Percentiles rank a stretch among this genome's conserved stretches.
Evolutionary conservation across 2,113 vertebrate genomes (phyloP).

Genomic region (Mystacornis crossleyi): DNA sequence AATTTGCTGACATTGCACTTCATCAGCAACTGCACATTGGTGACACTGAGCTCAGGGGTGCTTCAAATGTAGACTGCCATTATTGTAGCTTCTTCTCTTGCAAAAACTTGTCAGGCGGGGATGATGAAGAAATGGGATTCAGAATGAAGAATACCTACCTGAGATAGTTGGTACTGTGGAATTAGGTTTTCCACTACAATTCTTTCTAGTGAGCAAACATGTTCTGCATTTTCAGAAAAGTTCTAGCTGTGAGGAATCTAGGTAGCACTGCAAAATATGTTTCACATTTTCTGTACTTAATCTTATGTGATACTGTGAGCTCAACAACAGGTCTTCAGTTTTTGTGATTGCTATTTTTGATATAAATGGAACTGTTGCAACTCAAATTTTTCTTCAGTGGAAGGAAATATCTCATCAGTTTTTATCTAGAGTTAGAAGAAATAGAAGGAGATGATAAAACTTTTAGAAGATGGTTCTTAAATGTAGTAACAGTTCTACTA

Average conservation of each 20-base stretch:
- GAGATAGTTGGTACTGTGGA: background rate
- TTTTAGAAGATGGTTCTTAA: background rate
- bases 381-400: background rate
- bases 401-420: background rate
- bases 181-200: background rate
- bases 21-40: background rate
- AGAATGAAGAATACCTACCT: background rate
- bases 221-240: background rate
- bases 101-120: background rate
- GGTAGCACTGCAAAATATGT: background rate
- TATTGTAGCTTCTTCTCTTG: background rate
- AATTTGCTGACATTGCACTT: background rate
- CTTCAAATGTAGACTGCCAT: background rate
- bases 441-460: background rate
- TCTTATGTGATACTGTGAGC: background rate
- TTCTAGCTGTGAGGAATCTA: background rate
- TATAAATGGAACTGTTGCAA: background rate
- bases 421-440: background rate
- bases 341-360: background rate
- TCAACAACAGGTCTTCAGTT: background rate
- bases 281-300: background rate
- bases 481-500: background rate
- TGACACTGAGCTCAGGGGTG: background rate
- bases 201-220: background rate
- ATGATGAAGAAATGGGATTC: background rate